Conservation (phyloP, 2,797 vertebrate genomes). For the Oreonectes daqikongensis region DNA sequence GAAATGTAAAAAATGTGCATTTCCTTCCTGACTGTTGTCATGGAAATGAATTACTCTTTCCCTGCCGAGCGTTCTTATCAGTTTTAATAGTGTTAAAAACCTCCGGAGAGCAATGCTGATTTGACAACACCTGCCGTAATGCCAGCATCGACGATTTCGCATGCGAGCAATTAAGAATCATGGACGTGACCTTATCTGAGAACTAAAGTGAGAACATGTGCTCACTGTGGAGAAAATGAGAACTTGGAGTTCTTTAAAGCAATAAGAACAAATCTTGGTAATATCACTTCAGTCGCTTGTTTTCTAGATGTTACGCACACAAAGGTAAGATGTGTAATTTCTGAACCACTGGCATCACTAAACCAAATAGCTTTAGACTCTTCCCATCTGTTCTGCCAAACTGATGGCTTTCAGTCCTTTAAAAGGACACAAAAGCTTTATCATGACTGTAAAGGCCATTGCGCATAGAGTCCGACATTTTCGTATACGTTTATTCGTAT, state of each 20-base stretch:
- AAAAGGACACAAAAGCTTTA: too few relatives aligned
- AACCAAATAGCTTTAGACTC: too few relatives aligned
- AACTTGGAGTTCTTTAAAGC: background rate
- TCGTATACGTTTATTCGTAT: too few relatives aligned
- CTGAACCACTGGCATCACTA: too few relatives aligned
- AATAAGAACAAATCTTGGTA: background rate
- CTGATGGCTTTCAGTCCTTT: too few relatives aligned
- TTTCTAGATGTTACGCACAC: background rate
- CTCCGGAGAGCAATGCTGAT: background rate
- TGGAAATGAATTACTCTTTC: constrained; percentile 28
- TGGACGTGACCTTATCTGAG: constrained; percentile 5
- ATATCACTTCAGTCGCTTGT: too few relatives aligned
- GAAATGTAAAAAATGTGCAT: constrained; percentile 24
- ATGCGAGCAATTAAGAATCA: constrained; percentile 9
- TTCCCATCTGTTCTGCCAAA: background rate
- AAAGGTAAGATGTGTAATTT: background rate
- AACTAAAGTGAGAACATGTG: background rate
- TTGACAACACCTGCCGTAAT: background rate
- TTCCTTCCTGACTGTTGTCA: constrained; percentile 30
- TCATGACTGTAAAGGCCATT: too few relatives aligned
- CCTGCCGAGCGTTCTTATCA: background rate
- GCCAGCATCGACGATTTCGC: background rate
- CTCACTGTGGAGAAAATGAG: background rate
- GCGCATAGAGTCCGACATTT: too few relatives aligned
- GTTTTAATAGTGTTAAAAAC: constrained; percentile 30